Evolutionary conservation across 2,797 vertebrate genomes (phyloP), one percentile per base, ranked within the genome.

Genomic region (Sebastes dallii): DNA sequence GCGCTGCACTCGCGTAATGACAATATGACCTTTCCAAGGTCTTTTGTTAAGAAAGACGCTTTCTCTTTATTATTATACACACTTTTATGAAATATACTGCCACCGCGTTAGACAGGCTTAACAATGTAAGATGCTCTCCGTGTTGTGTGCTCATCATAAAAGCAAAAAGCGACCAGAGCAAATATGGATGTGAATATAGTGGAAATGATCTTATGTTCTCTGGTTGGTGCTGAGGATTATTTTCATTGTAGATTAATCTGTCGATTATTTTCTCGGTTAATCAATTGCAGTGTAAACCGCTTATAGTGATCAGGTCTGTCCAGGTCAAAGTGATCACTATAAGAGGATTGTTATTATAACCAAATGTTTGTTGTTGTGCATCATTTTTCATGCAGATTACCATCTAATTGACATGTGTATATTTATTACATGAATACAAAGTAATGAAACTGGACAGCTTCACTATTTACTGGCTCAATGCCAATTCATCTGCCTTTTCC

Each of bases 11-110:
- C 24, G 4, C 42, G 27, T 68, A 68, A 75, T 62, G 22, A 82
- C 34, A 50, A 18, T 42, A 10, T 79, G 60, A 86, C 69, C 70
- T 86, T 85, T 81, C 8, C 27, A 9, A 66, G 60, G 36, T 59
- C 16, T 70, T 75, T 66, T 36, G 34, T 27, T 8, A n/a, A 29
- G 8, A 55, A 24, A 29, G 6, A 55, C 1, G 13, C 24, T 75
- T 58, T 29, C 8, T 39, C 32, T 65, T 59, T 42, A 9, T 27
- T 22, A 9, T 46, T 36, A 18, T 34, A 2, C 25, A 20, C 2
- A 30, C 8, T 68, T 46, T 29, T 8, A 11, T 42, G 4, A 4
- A 54, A 14, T 79, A 22, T 46, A 3, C 18, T 61, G 20, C 60
- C 30, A 18, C 5, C 50, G n/a, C 12, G 18, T 58, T 14, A 54